A percentile compares a stretch with the other conserved stretches of the same genome.
Conservation (phyloP, 1,140 invertebrate genomes). For the Hydropsyche tenuis region DNA sequence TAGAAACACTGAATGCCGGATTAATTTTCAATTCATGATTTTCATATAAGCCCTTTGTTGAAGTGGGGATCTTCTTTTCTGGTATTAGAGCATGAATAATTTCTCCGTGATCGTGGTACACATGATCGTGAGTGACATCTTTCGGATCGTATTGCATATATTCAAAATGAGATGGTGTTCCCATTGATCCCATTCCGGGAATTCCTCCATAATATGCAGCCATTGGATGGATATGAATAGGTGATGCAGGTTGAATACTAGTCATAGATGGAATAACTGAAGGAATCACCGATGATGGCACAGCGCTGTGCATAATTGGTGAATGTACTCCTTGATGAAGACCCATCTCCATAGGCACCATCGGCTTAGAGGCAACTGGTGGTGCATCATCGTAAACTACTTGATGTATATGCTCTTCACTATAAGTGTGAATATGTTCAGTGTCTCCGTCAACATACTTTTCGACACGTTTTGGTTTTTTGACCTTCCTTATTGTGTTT, state of each 20-base stretch:
- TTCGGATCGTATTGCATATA: conserved; percentile 58
- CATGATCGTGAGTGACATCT: conserved; percentile 60
- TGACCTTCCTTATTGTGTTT: conserved; percentile 58
- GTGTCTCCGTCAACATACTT: conserved; percentile 62
- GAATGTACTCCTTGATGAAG: conserved; percentile 37
- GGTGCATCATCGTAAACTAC: conserved; percentile 55
- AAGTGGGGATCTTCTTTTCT: conserved; percentile 49
- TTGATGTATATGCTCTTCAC: conserved; percentile 62
- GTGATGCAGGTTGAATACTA: conserved; percentile 53
- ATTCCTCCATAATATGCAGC: conserved; percentile 35
- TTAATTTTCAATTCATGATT: conserved; percentile 55
- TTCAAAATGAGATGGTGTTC: conserved; percentile 55
- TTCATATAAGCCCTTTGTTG: conserved; percentile 57
- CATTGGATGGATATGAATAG: conserved; percentile 34
- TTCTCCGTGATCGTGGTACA: conserved; percentile 62
- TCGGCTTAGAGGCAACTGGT: not conserved
- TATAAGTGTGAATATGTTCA: conserved; percentile 62
- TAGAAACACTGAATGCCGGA: conserved; percentile 35
- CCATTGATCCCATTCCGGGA: conserved; percentile 53
- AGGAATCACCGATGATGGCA: conserved; percentile 51
- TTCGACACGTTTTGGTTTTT: conserved; percentile 60
- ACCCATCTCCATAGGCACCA: conserved; percentile 38
- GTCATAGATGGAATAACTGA: conserved; percentile 51
- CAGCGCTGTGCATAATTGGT: conserved; percentile 3
- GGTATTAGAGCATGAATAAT: conserved; percentile 55